Base-by-base conservation (phyloP, 1,140 invertebrate species). In the Solen grandis region DNA sequence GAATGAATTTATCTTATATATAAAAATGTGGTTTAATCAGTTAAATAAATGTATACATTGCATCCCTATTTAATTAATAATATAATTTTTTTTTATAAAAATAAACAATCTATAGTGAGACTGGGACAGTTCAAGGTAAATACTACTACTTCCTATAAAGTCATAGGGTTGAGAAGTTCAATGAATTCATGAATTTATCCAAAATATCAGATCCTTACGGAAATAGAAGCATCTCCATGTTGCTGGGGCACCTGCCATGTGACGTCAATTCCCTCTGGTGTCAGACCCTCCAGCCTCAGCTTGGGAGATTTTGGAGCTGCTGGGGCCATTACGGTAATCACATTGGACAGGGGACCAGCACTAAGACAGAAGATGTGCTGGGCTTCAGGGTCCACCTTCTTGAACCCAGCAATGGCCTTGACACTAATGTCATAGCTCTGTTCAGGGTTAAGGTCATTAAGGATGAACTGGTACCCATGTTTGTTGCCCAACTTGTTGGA, bases 241-340 rank as follows among this genome's bases (percentile, higher is more conserved):
- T 93, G 91, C 74, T 93, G 90, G 3, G 90, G 91, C 14, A 85
- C 84, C 46, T 88, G 82, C 92, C 92, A 93, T 14, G 89, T 90
- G 52, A 92, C 84, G 78, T 91, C 90, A 59, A 92, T 88, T 4
- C 92, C 92, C 5, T 90, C 86, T 13, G 89, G 86, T 36, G 87
- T 86, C 74, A 93, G 86, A 14, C 90, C 87, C 46, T 92, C 91
- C 19, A 92, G 82, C 16, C 88, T 74, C 19, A 92, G 82, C 41
- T 89, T 88, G 14, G 92, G 91, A 8, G 92, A 91, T 68, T 88
- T 87, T 31, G 91, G 91, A 25, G 90, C 89, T 13, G 89, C 89
- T 25, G 91, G 87, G 5, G 90, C 87, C 77, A 86, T 87, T 10
- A 92, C 89, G 29, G 88, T 86, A 10, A 92, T 66, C 13, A 83